phyloP scores from a whole-genome alignment of 2,113 vertebrate genomes.

The Syngnathoides biaculeatus region DNA sequence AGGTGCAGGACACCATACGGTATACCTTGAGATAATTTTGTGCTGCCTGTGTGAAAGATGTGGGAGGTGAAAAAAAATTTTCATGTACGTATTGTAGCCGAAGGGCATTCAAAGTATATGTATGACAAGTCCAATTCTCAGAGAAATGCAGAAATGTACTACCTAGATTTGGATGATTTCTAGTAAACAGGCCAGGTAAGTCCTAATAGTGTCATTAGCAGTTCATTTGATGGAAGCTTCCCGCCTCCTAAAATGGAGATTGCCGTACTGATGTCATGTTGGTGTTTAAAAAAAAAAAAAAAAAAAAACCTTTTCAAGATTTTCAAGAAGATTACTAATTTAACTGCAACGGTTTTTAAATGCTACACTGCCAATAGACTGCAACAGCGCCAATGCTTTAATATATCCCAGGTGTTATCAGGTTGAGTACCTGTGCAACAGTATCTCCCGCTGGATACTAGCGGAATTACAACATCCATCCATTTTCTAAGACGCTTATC shows the following conservation, averaged over 20 bases:
- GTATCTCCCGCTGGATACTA: constrained; percentile 57
- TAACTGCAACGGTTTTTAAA: background rate
- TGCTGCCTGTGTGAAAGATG: constrained; percentile 46
- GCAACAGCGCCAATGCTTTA: background rate
- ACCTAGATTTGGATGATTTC: constrained; percentile 23
- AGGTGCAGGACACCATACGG: background rate
- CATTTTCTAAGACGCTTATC: too few species aligned
- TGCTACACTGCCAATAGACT: background rate
- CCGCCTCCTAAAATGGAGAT: background rate
- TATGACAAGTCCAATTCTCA: constrained; percentile 25
- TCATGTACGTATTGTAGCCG: constrained; percentile 25
- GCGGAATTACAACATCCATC: constrained; percentile 16
- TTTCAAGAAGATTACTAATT: background rate
- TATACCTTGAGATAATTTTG: constrained; percentile 7
- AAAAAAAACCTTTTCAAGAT: background rate
- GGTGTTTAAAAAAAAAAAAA: background rate
- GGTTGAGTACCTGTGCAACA: constrained; percentile 46
- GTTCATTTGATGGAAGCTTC: background rate
- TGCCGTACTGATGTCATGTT: background rate
- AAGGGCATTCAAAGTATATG: constrained; percentile 9
- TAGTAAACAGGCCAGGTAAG: constrained; percentile 16
- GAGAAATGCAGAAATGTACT: constrained; percentile 44
- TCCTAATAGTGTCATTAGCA: background rate
- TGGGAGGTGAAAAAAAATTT: constrained; percentile 37
- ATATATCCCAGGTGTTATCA: constrained; percentile 25